Conservation (phyloP, 2,113 vertebrate genomes). For the Phrynosoma platyrhinos region DNA sequence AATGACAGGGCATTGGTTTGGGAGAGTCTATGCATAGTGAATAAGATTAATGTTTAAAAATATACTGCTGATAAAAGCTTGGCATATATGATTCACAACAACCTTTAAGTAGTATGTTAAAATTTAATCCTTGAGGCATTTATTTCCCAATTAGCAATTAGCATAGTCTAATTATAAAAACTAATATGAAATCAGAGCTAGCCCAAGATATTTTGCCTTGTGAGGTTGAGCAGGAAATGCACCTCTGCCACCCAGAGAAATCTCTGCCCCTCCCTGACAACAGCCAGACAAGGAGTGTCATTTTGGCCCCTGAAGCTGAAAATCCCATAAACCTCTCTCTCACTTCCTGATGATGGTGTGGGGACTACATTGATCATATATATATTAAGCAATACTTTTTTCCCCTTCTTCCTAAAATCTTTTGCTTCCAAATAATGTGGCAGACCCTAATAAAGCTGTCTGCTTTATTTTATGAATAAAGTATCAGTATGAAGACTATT, state of each 20-base stretch:
- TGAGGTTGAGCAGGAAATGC: not conserved
- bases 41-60: conserved; percentile 75
- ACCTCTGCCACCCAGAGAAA: no score
- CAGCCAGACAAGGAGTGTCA: not conserved
- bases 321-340: not conserved
- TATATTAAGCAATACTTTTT: not conserved
- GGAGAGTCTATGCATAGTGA: conserved; percentile 62
- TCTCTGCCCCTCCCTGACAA: not conserved
- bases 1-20: conserved; percentile 70
- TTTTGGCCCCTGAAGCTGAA: not conserved
- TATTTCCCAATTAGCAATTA: conserved; percentile 43
- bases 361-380: not conserved
- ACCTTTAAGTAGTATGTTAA: conserved; percentile 64
- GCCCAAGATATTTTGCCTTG: not conserved
- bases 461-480: no score
- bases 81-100: conserved; percentile 63
- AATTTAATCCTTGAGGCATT: conserved; percentile 61
- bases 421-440: not conserved
- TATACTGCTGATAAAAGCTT: conserved; percentile 57
- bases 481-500: no score
- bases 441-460: not conserved
- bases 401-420: not conserved
- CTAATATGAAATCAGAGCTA: not conserved
- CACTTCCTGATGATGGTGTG: no score
- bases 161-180: conserved; percentile 37